These are phyloP conservation scores for Nestor notabilis DNA, from an alignment of 2,113 vertebrate genomes.

Conservation along the genomic window DNA sequence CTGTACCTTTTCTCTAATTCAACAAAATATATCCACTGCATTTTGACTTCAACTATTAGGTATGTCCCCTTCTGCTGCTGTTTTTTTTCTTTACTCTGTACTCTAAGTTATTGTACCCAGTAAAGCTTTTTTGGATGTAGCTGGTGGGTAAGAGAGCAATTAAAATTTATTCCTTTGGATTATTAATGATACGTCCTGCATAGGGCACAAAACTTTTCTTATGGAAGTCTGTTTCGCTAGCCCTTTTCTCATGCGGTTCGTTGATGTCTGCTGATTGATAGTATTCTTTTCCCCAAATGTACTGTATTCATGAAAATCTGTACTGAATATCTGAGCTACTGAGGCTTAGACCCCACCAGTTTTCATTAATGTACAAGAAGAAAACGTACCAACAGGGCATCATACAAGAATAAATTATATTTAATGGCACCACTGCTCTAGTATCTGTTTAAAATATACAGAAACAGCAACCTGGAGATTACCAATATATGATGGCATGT, in stretches of 20 bases:
- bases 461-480: constrained; percentile 22
- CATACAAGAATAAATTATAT: constrained; percentile 14
- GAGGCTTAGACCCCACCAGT: not conserved
- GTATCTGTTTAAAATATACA: constrained; percentile 30
- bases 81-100: not conserved
- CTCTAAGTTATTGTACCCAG: not conserved
- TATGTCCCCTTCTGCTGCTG: not conserved
- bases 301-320: constrained; percentile 1
- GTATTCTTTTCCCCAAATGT: not conserved
- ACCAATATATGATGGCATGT: not conserved
- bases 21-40: not conserved
- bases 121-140: not conserved
- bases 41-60: not conserved
- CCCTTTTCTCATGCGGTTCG: not conserved
- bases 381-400: not conserved
- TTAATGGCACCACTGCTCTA: constrained; percentile 5
- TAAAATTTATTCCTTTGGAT: not conserved
- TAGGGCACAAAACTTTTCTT: not conserved
- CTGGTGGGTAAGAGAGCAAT: not conserved
- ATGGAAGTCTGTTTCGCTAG: not conserved
- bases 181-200: not conserved
- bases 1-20: not conserved
- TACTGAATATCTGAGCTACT: not conserved
- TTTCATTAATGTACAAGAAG: constrained; percentile 20
- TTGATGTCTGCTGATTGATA: constrained; percentile 17